Evolutionary conservation across 35 echinoderm and acorn worm genomes (phyloP).

Genomic region (Heliocidaris erythrogramma): DNA sequence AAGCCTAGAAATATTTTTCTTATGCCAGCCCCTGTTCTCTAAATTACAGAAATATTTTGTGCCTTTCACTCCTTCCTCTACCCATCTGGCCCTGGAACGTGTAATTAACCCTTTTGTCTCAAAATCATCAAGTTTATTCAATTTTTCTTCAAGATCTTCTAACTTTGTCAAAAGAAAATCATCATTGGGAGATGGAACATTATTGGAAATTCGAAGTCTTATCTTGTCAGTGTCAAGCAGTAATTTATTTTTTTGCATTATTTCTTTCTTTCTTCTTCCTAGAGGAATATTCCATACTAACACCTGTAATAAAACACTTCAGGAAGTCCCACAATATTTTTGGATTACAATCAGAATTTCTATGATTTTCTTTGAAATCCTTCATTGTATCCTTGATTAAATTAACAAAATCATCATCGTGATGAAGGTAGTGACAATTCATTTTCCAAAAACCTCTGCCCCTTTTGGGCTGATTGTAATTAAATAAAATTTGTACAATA

Average conservation of each 20-base stretch:
- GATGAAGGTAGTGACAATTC: slow-evolving; percentile 33
- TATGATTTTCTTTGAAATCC: slow-evolving; percentile 31
- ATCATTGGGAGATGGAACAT: not conserved
- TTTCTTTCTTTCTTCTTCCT: slow-evolving; percentile 48
- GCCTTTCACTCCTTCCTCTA: not conserved
- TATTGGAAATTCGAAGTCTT: slow-evolving; percentile 4
- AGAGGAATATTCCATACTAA: slow-evolving; percentile 32
- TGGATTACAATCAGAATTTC: slow-evolving; percentile 43
- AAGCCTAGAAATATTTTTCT: slow-evolving; percentile 9
- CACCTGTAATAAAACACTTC: slow-evolving; percentile 46
- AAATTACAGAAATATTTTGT: no score
- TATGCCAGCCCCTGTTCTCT: not conserved
- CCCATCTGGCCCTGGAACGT: slow-evolving; percentile 18
- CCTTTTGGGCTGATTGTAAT: no score
- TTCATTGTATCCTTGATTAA: slow-evolving; percentile 6
- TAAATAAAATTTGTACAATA: no score
- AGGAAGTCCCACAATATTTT: slow-evolving; percentile 32
- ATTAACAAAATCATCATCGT: slow-evolving; percentile 43
- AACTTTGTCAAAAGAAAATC: not conserved
- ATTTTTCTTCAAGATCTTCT: not conserved
- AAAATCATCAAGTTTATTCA: slow-evolving; percentile 18
- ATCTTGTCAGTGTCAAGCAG: slow-evolving; percentile 30
- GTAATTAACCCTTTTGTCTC: slow-evolving; percentile 32
- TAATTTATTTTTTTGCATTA: not conserved
- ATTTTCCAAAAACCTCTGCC: no score